phyloP scores from a whole-genome alignment of 2,888 invertebrate species.

The Aromia moschata region DNA sequence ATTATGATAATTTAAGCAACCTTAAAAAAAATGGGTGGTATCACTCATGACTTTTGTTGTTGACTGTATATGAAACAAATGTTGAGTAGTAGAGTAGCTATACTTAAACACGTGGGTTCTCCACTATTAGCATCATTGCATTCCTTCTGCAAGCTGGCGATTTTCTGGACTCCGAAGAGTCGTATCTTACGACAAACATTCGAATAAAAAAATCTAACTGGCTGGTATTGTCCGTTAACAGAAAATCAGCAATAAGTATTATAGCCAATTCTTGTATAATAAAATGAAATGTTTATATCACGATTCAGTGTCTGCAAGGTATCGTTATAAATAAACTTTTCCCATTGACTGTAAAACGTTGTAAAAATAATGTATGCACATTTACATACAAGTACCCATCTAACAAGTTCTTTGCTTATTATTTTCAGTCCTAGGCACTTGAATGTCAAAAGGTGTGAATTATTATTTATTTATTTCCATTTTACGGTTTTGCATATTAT shows the following conservation, averaged over 20 bases:
- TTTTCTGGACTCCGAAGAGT: no score
- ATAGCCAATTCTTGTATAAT: slow-evolving; percentile 7
- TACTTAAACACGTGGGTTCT: no score
- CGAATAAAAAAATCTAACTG: background rate
- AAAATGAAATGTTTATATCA: slow-evolving; percentile 17
- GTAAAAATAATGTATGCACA: slow-evolving; percentile 14
- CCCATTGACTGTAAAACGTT: slow-evolving; percentile 14
- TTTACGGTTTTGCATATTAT: slow-evolving; percentile 18
- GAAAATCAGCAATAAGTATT: slow-evolving; percentile 4
- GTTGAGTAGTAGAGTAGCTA: no score
- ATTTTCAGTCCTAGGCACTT: slow-evolving; percentile 15
- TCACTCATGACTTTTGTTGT: no score
- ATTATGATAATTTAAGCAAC: no score
- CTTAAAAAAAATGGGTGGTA: no score
- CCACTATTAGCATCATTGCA: no score
- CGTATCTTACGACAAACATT: no score
- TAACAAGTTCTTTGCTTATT: slow-evolving; percentile 17
- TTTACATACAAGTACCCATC: slow-evolving; percentile 21
- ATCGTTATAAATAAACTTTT: slow-evolving; percentile 18
- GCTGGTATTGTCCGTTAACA: background rate
- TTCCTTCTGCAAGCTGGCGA: no score
- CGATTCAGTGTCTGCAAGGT: slow-evolving; percentile 5
- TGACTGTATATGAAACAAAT: no score
- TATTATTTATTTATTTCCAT: slow-evolving; percentile 19
- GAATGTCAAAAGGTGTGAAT: slow-evolving; percentile 22